phyloP scores from a whole-genome alignment of 2,113 vertebrate genomes.

The Odobenus rosmarus region DNA sequence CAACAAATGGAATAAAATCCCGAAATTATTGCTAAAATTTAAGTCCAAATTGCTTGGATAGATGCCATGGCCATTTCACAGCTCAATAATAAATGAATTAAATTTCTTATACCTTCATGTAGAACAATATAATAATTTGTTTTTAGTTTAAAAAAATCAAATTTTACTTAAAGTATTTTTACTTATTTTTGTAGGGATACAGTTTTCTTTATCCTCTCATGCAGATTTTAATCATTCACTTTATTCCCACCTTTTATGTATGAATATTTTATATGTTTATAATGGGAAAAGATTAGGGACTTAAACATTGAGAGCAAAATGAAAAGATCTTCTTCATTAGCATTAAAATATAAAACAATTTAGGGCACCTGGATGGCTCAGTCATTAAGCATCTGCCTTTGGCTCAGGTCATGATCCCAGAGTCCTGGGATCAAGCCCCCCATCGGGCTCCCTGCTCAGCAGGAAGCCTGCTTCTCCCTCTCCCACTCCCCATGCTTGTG shows the following conservation, averaged over 20 bases:
- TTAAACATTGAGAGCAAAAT: not conserved
- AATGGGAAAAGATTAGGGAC: not conserved
- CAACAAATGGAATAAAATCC: not conserved
- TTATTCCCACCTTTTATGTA: not conserved
- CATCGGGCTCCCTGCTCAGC: too few species aligned
- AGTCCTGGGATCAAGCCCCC: too few species aligned
- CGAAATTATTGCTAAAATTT: not conserved
- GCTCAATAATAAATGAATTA: conserved; percentile 16
- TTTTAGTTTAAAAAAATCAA: not conserved
- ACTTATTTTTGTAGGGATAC: not conserved
- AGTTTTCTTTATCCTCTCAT: not conserved
- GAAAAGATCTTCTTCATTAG: not conserved
- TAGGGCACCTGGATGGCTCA: not conserved
- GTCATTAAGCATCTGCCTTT: too few species aligned
- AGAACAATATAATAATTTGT: not conserved
- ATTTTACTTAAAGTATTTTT: not conserved
- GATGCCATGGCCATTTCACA: not conserved
- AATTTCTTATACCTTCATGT: not conserved
- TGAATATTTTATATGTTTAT: conserved; percentile 37
- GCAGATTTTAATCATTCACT: conserved; percentile 45
- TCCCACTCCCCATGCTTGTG: too few species aligned
- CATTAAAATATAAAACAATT: conserved; percentile 14
- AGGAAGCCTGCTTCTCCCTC: too few species aligned
- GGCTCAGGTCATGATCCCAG: too few species aligned
- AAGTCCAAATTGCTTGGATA: not conserved